A percentile compares a stretch with the other conserved stretches of the same genome.
Evolutionary conservation across 2,113 vertebrate species (phyloP).

Genomic region (Sander lucioperca): DNA sequence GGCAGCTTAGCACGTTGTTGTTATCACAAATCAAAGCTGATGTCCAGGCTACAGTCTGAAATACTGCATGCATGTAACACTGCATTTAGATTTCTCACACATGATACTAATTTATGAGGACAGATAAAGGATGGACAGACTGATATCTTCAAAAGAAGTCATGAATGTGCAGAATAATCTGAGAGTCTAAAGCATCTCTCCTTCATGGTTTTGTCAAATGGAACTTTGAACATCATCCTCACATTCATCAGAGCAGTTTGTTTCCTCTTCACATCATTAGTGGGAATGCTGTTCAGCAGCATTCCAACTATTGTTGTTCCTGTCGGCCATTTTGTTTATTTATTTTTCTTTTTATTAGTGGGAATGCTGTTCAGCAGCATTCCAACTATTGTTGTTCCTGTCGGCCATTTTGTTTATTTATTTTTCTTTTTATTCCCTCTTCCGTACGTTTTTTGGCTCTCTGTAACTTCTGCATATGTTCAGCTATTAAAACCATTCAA

Average conservation of each 20-base stretch:
- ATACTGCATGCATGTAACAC: neutral
- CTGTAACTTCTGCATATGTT: too few relatives aligned
- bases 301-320: too few relatives aligned
- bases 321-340: too few relatives aligned
- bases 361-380: too few relatives aligned
- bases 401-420: too few relatives aligned
- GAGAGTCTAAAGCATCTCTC: neutral
- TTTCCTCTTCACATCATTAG: conserved; percentile 21
- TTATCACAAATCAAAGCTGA: neutral
- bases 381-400: too few relatives aligned
- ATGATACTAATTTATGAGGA: neutral
- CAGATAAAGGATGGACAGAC: neutral
- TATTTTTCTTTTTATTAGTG: too few relatives aligned
- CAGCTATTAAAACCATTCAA: too few relatives aligned
- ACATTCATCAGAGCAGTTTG: conserved; percentile 12
- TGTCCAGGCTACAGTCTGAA: neutral
- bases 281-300: too few relatives aligned
- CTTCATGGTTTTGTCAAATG: conserved; percentile 28
- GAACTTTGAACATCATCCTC: conserved; percentile 24
- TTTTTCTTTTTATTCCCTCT: too few relatives aligned
- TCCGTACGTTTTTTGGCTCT: too few relatives aligned
- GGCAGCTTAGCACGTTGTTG: neutral
- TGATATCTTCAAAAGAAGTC: neutral
- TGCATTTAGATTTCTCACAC: neutral
- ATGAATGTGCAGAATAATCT: neutral